Base-by-base conservation (phyloP, 2,888 invertebrate species). In the Agonopterix alstromeriana region DNA sequence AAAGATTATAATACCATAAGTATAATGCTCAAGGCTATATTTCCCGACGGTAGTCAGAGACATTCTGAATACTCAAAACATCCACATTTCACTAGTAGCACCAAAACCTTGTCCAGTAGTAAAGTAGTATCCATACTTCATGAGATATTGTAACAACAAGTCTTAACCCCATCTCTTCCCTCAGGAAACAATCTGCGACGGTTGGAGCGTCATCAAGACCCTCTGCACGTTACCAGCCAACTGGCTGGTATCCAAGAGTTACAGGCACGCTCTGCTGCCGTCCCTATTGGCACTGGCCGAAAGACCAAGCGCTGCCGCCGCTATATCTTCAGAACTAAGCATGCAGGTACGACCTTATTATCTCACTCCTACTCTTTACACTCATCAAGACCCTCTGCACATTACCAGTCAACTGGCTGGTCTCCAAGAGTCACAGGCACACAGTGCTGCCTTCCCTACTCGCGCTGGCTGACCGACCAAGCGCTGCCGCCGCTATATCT, bases 391-490 rank as follows among this genome's bases (percentile, higher is more conserved):
- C 95, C 63, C 86, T 97, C 43, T 96, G 96, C 82, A 93, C 92
- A 0, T 82, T 97, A 58, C 97, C 97, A 0, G 95, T 96, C 63
- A 94, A 94, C 61, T 97, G 96, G 90, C 94, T 97, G 79, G 94
- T 94, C 44, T 94, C 95, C 49, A 91, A 92, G 35, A 72, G 85
- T 1, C 90, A 96, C 56, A 92, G 93, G 50, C 90, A 90, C 54
- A 91, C 93, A 46, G 90, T 97, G 47, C 92, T 95, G 77, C 96
- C 97, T 0, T 95, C 96, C 0, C 87, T 97, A 42, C 90, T 95
- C 49, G 94, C 95, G 17, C 55, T 88, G 10, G 67, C 83, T 0
- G 77, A 80, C 90, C 92, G 73, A 90, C 94, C 70, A 81, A 90
- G 70, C 75, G 91, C 79, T 44, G 94, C 94, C 64, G 80, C 89